A percentile compares a stretch with the other conserved stretches of the same genome.
phyloP scores from a whole-genome alignment of 2,888 invertebrate genomes.

The Plebejus melissa region DNA sequence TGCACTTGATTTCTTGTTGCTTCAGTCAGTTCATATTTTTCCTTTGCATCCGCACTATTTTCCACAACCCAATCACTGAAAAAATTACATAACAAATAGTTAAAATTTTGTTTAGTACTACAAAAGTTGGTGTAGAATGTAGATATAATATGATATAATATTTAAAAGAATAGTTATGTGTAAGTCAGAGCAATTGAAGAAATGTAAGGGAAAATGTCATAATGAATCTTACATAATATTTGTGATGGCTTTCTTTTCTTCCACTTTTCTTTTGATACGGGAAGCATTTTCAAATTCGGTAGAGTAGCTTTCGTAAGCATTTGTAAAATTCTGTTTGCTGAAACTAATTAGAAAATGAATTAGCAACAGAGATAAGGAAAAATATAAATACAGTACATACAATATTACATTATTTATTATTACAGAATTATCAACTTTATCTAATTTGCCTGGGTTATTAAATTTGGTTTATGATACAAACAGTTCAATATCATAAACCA shows the following conservation, averaged over 20 bases:
- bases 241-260: slow-evolving; percentile 56
- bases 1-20: slow-evolving; percentile 87
- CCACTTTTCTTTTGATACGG: slow-evolving; percentile 59
- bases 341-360: slow-evolving; percentile 35
- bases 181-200: background rate
- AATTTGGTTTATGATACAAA: background rate
- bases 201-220: background rate
- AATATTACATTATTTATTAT: too few species aligned
- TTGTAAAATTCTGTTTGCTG: slow-evolving; percentile 51
- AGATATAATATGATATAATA: background rate
- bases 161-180: background rate
- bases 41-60: slow-evolving; percentile 83
- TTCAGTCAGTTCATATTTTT: slow-evolving; percentile 81
- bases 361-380: background rate
- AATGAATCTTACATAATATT: slow-evolving; percentile 60
- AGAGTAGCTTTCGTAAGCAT: slow-evolving; percentile 57
- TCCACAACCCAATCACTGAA: slow-evolving; percentile 85
- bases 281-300: slow-evolving; percentile 60
- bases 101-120: background rate
- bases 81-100: slow-evolving; percentile 13
- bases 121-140: background rate
- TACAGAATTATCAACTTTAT: background rate
- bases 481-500: background rate
- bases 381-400: background rate
- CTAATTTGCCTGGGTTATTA: background rate